Conservation (phyloP, 1,140 invertebrate genomes). For the Episyrphus balteatus region DNA sequence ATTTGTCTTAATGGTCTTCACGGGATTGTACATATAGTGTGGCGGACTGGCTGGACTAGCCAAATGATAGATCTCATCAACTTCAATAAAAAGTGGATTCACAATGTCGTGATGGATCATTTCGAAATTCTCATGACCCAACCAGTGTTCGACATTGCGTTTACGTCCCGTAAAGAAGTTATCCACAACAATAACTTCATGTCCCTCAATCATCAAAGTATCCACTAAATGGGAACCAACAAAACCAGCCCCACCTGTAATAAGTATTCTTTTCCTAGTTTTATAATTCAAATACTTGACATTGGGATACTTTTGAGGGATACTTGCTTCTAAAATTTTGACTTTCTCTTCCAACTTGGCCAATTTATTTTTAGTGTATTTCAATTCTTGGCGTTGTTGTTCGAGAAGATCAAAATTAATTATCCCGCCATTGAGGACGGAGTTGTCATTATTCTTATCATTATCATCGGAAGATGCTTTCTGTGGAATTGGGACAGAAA, state of each 20-base stretch:
- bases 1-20: conserved; percentile 99
- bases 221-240: conserved; percentile 98
- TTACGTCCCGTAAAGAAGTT: conserved; percentile 98
- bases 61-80: conserved; percentile 98
- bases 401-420: conserved; percentile 6
- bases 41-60: conserved; percentile 97
- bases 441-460: no score
- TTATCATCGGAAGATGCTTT: no score
- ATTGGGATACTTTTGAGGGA: conserved; percentile 77
- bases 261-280: conserved; percentile 79
- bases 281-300: conserved; percentile 85
- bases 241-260: conserved; percentile 97
- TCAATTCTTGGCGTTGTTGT: conserved; percentile 41
- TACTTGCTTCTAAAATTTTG: conserved; percentile 52
- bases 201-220: conserved; percentile 86
- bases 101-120: conserved; percentile 98
- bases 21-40: conserved; percentile 99
- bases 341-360: conserved; percentile 60
- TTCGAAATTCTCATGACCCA: conserved; percentile 98
- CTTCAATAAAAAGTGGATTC: conserved; percentile 93
- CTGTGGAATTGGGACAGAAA: no score
- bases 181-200: conserved; percentile 96
- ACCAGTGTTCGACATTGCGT: conserved; percentile 96
- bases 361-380: conserved; percentile 51
- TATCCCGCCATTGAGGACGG: no score